These are phyloP conservation scores for Oscheius sp. DNA, from an alignment of 2,888 invertebrate species.

Conservation along the genomic window DNA sequence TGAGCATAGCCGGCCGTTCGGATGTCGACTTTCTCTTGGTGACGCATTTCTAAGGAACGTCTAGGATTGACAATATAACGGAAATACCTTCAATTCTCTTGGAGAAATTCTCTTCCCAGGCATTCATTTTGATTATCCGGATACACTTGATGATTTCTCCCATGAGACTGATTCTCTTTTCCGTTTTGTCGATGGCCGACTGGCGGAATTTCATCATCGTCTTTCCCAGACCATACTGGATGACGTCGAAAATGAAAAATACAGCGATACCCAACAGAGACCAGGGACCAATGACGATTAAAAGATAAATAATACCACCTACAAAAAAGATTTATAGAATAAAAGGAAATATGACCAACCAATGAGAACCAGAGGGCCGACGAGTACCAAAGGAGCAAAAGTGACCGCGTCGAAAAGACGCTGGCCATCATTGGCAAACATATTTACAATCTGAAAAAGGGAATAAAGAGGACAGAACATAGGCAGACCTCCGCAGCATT, in stretches of 20 bases:
- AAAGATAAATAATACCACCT: constrained; percentile 73
- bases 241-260: constrained; percentile 73
- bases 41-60: constrained; percentile 76
- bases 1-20: constrained; percentile 78
- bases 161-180: constrained; percentile 73
- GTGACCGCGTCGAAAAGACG: constrained; percentile 75
- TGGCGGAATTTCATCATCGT: constrained; percentile 70
- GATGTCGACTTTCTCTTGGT: constrained; percentile 76
- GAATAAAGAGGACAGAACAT: neutral
- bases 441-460: constrained; percentile 74
- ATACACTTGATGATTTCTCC: constrained; percentile 79
- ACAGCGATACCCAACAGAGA: constrained; percentile 74
- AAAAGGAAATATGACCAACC: constrained; percentile 41
- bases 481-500: constrained; percentile 74
- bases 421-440: constrained; percentile 75
- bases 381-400: constrained; percentile 74
- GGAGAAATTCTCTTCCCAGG: constrained; percentile 79
- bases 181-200: constrained; percentile 69
- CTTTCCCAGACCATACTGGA: constrained; percentile 72
- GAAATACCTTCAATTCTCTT: constrained; percentile 73
- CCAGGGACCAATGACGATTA: constrained; percentile 74
- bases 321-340: neutral
- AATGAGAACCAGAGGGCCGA: constrained; percentile 74
- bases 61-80: neutral
- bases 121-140: constrained; percentile 80